Evolutionary conservation across 2,888 invertebrate species (phyloP), one percentile per base, ranked within the genome.

Genomic region (Eilema sororculum): DNA sequence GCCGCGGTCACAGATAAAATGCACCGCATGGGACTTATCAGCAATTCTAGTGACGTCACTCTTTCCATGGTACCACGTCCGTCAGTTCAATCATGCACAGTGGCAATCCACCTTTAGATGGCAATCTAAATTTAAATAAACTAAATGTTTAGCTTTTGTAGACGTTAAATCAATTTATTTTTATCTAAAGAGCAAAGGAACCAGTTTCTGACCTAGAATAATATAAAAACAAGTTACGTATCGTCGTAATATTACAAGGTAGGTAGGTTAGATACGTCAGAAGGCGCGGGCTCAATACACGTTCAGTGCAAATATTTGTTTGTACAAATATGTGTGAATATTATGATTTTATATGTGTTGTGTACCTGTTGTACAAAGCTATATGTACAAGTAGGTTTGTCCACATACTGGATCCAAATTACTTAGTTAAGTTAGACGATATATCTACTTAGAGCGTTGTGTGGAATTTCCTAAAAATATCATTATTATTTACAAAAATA

Each of bases 201-300:
- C 52, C 52, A 52, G 52, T 52, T 52, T 52, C 20, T 52, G n/a
- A 52, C 52, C n/a, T 52, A 52, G 52, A 52, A 52, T 52, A 52
- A 52, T 9, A 52, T 8, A 52, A 52, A n/a, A 52, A 52, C 52
- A 52, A 52, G 46, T 46, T 46, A 20, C 4, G 20, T 46, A 46
- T n/a, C n/a, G n/a, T n/a, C 8, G 5, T 41, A 41, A 41, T 41
- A 16, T 41, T 6, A 46, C 46, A 46, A 46, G 46, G 46, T 46
- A n/a, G 20, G n/a, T n/a, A 9, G 52, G n/a, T n/a, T n/a, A 0
- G 52, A 52, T 52, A 52, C 20, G n/a, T n/a, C 20, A n/a, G 52
- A 52, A n/a, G 52, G 6, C 52, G 20, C 46, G 46, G 46, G 46
- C 46, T 46, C 46, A 46, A 20, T 46, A 46, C 46, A n/a, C 52